Percentiles rank a stretch among this genome's conserved stretches.
Evolutionary conservation across 1,140 invertebrate species (phyloP).

Genomic region (Drosophila takahashii): DNA sequence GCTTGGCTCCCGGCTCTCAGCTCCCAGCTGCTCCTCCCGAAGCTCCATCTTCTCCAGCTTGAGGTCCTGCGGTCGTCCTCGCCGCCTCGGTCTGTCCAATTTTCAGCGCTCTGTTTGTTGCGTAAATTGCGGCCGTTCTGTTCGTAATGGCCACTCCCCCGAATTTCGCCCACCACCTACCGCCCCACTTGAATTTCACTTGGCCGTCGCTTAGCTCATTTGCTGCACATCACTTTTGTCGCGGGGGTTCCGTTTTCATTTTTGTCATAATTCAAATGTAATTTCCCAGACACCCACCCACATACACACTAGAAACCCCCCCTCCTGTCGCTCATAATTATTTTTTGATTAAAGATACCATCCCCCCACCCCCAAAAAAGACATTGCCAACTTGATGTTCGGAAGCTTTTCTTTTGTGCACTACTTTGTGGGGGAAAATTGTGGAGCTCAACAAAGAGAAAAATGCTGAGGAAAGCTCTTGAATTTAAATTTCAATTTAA

Average conservation of each 20-base stretch:
- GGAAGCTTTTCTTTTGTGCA: slow-evolving; percentile 33
- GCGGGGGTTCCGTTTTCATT: slow-evolving; percentile 20
- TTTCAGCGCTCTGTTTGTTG: slow-evolving; percentile 67
- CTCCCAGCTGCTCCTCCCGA: background rate
- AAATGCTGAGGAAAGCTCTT: slow-evolving; percentile 10
- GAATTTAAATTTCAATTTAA: slow-evolving; percentile 41
- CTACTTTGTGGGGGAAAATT: slow-evolving; percentile 27
- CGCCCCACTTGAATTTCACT: slow-evolving; percentile 64
- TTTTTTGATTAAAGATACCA: slow-evolving; percentile 78
- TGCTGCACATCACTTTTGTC: slow-evolving; percentile 56
- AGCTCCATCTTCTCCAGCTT: background rate
- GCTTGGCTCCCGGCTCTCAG: too few relatives aligned
- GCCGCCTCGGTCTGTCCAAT: slow-evolving; percentile 43
- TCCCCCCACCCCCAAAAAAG: slow-evolving; percentile 10
- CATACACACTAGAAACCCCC: slow-evolving; percentile 31
- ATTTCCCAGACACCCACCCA: slow-evolving; percentile 58
- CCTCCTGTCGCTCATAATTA: slow-evolving; percentile 70
- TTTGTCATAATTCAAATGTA: slow-evolving; percentile 76
- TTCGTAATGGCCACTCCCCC: slow-evolving; percentile 31
- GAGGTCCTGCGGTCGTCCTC: slow-evolving; percentile 32
- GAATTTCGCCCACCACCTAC: background rate
- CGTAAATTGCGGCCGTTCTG: slow-evolving; percentile 61
- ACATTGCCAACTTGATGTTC: slow-evolving; percentile 29
- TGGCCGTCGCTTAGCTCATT: slow-evolving; percentile 75
- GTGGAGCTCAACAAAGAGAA: slow-evolving; percentile 1